Evolutionary conservation across 30 jellyfish, hydroid and myxozoan species (phyloP), one percentile per base, ranked within the genome.

Genomic region (Chrysaora quinquecirrha): DNA sequence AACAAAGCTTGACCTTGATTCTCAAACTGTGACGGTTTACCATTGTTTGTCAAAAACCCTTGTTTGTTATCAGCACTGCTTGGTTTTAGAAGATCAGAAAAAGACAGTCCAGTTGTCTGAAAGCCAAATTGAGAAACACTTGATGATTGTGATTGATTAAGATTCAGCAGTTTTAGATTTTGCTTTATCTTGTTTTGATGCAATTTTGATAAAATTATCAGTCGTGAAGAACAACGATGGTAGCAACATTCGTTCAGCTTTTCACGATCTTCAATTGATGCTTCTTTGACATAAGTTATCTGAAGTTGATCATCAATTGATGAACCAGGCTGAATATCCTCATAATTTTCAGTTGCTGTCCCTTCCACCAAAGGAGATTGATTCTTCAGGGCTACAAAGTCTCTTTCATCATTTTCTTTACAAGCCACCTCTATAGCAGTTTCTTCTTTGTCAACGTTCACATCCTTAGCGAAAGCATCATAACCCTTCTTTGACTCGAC

Each of bases 241-340:
- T 3, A 85, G 78, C 61, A 85, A 72, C 30, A 85, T 33, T 0
- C 61, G 16, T 14, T 33, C 32, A 7, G 95, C 95, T 29, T 48
- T 78, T 29, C 11, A 34, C 25, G 38, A 19, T 85, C 89, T 0
- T 6, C 76, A 1, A 30, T 78, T 0, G 87, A 21, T 9, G 90
- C 89, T 54, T 68, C 77, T 31, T 75, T 76, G 23, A 70, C 87
- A 58, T 27, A 86, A 0, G 79, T 64, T 22, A 71, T 61, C 78
- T 12, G 20, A 18, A 74, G 71, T 11, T 83, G 88, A 16, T 28
- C 92, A 54, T n/a, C n/a, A n/a, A n/a, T n/a, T n/a, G n/a, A n/a
- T n/a, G n/a, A n/a, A n/a, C n/a, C n/a, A n/a, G n/a, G n/a, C n/a
- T n/a, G n/a, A n/a, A n/a, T n/a, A n/a, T n/a, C n/a, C n/a, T n/a